Base-by-base conservation (phyloP, 2,113 vertebrate genomes). In the Lepus americanus region DNA sequence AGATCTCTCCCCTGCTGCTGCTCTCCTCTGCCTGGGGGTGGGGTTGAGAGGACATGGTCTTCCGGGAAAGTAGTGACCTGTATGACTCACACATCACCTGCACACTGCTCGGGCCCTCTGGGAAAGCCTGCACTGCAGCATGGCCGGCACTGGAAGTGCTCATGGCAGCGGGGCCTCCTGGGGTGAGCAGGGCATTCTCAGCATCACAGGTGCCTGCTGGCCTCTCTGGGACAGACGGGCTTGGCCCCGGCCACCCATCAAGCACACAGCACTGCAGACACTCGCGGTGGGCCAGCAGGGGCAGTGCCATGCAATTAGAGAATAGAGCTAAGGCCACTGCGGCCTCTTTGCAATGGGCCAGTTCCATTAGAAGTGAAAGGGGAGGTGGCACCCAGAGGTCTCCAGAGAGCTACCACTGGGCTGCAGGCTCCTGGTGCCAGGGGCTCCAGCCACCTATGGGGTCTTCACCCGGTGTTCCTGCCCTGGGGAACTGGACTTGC, bases 351-450 rank as follows among this genome's bases (percentile, higher is more conserved):
- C 23, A 59, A 49, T 0, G 9, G 55, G 70, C 33, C 49, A 63
- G 66, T 36, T 77, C 33, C 0, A 39, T 16, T 0, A 89, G 90
- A 72, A 76, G 64, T 69, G 89, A 76, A 78, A 0, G 69, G 86
- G 93, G 83, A 94, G 87, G 82, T 39, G 59, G 96, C n/a, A 55
- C 95, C 90, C 74, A 31, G 97, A 81, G 89, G 94, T 94, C 97
- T 94, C 90, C 87, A 91, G 90, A 93, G 96, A 97, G 90, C 14
- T 87, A 0, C n/a, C 3, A 98, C 97, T 86, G 59, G 0, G 31
- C 84, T 87, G 93, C 87, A 93, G 93, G 90, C 87, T 95, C 87
- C 95, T 91, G 93, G 22, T 5, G 22, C 49, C 64, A 29, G 49
- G 22, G 64, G 33, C 6, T 3, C n/a, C 33, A 22, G 14, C 19